Percentiles rank a stretch among this genome's conserved stretches.
Conservation (phyloP, 2,113 vertebrate species). For the Vimba vimba region DNA sequence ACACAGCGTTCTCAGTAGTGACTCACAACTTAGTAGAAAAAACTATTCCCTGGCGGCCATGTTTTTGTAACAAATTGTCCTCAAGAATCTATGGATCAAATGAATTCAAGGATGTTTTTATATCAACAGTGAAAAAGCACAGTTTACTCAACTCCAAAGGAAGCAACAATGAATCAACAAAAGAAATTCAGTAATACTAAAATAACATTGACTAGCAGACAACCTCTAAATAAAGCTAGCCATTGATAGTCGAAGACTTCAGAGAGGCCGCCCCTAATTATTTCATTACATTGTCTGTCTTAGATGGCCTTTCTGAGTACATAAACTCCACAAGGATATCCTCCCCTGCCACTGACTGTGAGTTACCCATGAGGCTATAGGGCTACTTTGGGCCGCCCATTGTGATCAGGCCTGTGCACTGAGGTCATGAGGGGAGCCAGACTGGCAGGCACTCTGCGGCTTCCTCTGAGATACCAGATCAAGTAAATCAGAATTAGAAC, state of each 20-base stretch:
- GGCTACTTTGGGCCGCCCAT: constrained; percentile 71
- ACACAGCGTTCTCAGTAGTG: constrained; percentile 24
- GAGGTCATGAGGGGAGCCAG: constrained; percentile 79
- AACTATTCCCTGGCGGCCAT: constrained; percentile 35
- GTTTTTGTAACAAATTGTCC: constrained; percentile 52
- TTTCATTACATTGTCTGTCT: constrained; percentile 50
- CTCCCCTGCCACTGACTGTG: constrained; percentile 69
- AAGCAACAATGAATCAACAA: constrained; percentile 35
- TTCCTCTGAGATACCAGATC: constrained; percentile 82
- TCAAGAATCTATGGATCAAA: constrained; percentile 48
- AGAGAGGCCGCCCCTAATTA: background rate
- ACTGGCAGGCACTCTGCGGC: constrained; percentile 80
- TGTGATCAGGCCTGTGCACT: constrained; percentile 72
- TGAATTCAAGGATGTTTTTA: constrained; percentile 58
- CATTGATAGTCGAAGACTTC: background rate
- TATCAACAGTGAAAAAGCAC: constrained; percentile 41
- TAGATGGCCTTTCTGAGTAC: constrained; percentile 69
- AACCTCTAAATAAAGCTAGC: background rate
- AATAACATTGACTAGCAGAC: background rate
- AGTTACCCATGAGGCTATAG: constrained; percentile 66
- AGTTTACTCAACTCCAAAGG: constrained; percentile 37
- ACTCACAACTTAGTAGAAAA: constrained; percentile 47
- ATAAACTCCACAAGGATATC: constrained; percentile 75
- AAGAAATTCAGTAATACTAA: background rate
- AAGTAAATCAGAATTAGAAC: constrained; percentile 79